Evolutionary conservation across 2,888 invertebrate species (phyloP), one percentile per base, ranked within the genome.

Genomic region (Ochropacha duplaris): DNA sequence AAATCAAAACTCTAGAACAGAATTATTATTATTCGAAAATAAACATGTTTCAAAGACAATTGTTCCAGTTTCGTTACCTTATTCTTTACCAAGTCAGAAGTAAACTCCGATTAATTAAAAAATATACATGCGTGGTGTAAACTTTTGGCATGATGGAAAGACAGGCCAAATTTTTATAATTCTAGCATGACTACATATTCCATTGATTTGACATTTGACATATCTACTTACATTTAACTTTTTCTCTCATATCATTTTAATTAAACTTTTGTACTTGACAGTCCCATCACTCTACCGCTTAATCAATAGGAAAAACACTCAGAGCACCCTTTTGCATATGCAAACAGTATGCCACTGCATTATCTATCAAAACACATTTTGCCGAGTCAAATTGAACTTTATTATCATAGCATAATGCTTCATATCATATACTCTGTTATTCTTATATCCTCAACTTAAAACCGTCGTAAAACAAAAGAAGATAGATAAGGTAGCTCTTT

Each of bases 281-380:
- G 72, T 84, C 65, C 82, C 64, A 60, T 74, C 79, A 79, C 78
- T 78, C 71, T 62, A 66, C 71, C 78, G 78, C 80, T 87, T 90
- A 89, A 90, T 90, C 90, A 90, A 86, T 85, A 85, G 81, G 81
- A 88, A 90, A 88, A 90, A 88, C 90, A 88, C 85, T 86, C 79
- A 69, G 68, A 69, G 79, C 71, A 73, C 88, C 88, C 84, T 85
- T 87, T 87, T 86, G 88, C 88, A 87, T 89, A 90, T 79, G 88
- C 88, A 90, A 90, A 90, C 83, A 87, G 70, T 77, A 77, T 86
- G 86, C 76, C 76, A 71, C 76, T 78, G 78, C 85, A 81, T 73
- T 66, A 71, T 72, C 71, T 71, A 65, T 71, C 62, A 60, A 58
- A 65, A 61, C 57, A 52, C 14, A 55, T 5, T 19, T 19, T 31